These are phyloP conservation scores for Ammodytes marinus DNA, from an alignment of 2,113 vertebrate species.

Conservation along the genomic window DNA sequence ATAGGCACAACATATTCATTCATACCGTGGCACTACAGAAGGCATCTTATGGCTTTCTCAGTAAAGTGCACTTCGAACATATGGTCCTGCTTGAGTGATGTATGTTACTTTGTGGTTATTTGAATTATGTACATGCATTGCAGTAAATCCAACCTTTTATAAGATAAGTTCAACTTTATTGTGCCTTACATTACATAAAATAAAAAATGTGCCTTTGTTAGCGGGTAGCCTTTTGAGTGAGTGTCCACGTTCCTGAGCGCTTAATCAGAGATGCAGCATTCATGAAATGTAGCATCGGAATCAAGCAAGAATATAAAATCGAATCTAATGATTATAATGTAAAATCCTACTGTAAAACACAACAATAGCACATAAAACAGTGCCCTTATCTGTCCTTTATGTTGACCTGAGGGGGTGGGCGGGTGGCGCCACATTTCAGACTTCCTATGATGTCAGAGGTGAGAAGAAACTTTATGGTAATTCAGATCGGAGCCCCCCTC, in stretches of 20 bases:
- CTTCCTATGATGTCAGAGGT: slow-evolving; percentile 77
- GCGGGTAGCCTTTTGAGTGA: neutral
- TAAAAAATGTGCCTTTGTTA: no score
- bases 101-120: neutral
- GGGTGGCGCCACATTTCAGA: slow-evolving; percentile 58
- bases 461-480: slow-evolving; percentile 77
- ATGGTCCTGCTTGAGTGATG: neutral
- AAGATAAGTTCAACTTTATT: no score
- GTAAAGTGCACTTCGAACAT: slow-evolving; percentile 6
- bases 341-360: neutral
- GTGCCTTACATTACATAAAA: no score
- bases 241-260: neutral
- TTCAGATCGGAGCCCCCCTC: slow-evolving; percentile 45
- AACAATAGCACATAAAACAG: slow-evolving; percentile 12
- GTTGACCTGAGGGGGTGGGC: slow-evolving; percentile 52
- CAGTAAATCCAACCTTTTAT: neutral
- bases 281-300: neutral
- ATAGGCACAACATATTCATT: slow-evolving; percentile 13
- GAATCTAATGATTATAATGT: no score
- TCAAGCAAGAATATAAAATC: neutral
- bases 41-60: slow-evolving; percentile 27
- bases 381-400: neutral
- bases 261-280: neutral
- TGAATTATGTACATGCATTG: slow-evolving; percentile 15
- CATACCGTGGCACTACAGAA: neutral